phyloP scores from a whole-genome alignment of 2,888 invertebrate genomes.

The Heteromyza rotundicornis region DNA sequence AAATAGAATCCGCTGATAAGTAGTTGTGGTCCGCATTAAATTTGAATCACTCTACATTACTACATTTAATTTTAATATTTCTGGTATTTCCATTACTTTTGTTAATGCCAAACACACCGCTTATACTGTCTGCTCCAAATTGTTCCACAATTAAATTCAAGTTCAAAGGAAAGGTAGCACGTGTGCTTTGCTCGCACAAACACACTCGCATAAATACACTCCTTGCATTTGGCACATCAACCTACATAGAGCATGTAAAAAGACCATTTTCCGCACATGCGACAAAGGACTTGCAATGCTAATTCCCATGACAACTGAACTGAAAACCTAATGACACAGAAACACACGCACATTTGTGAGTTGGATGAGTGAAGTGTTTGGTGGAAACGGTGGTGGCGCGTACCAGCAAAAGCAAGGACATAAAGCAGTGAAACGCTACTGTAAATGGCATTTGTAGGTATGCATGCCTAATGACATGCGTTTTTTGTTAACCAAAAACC shows the following conservation, averaged over 20 bases:
- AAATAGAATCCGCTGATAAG: no score
- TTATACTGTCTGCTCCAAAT: no score
- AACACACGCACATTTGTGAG: slow-evolving; percentile 3
- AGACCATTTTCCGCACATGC: neutral
- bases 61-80: no score
- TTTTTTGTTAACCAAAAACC: no score
- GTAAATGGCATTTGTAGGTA: no score
- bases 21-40: no score
- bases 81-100: no score
- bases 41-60: no score
- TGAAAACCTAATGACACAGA: slow-evolving; percentile 25
- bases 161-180: slow-evolving; percentile 14
- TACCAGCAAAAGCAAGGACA: neutral
- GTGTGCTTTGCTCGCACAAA: neutral
- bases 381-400: neutral
- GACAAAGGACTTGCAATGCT: slow-evolving; percentile 22
- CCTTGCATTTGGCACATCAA: neutral
- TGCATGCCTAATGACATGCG: no score
- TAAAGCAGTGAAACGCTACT: no score
- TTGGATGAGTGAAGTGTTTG: no score
- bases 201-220: neutral
- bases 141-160: slow-evolving; percentile 6
- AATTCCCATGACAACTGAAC: slow-evolving; percentile 23
- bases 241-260: neutral
- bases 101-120: no score